Base-by-base conservation (phyloP, 2,888 invertebrate species). In the Drosophila austrosaltans region DNA sequence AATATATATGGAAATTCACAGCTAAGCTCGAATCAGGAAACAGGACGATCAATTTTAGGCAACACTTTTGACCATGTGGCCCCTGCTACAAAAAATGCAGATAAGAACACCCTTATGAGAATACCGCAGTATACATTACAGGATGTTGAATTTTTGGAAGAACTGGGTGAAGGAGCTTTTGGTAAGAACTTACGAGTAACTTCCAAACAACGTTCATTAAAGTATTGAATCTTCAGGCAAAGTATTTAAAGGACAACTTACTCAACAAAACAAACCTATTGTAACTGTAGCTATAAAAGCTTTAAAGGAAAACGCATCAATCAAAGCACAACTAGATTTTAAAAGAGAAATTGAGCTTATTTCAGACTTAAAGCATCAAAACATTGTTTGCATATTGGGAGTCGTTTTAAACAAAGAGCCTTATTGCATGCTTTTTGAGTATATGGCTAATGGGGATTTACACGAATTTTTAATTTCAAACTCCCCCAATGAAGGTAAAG, bases 401-500 rank as follows among this genome's bases (percentile, higher is more conserved):
- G 98, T 98, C 7, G 96, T 97, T 67, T 94, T 97, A 72, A 96
- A 96, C 84, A 96, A 97, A 85, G 96, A 97, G 89, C 98, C 98
- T 0, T 94, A 97, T 91, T 98, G 98, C 90, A 98, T 99, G 97
- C 93, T 99, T 25, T 99, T 99, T 93, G 99, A 99, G 92, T 98
- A 97, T 91, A 99, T 99, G 98, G 96, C 97, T 0, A 95, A 98
- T 92, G 99, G 99, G 0, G 99, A 99, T 92, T 94, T 99, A 63
- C 99, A 99, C 91, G 99, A 99, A 92, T 99, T 98, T 93, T 93
- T 99, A 25, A 96, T 98, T 89, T 95, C 96, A 1, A 96, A 98
- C 89, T 98, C 98, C 0, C 98, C 98, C 1, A 95, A 95, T 66
- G 96, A 96, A 74, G 96, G 95, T 2, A 96, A 95, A 87, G 94